Percentiles rank a stretch among this genome's conserved stretches.
These are phyloP conservation scores for Anoplius nigerrimus DNA, from an alignment of 2,888 invertebrate species.

Conservation along the genomic window DNA sequence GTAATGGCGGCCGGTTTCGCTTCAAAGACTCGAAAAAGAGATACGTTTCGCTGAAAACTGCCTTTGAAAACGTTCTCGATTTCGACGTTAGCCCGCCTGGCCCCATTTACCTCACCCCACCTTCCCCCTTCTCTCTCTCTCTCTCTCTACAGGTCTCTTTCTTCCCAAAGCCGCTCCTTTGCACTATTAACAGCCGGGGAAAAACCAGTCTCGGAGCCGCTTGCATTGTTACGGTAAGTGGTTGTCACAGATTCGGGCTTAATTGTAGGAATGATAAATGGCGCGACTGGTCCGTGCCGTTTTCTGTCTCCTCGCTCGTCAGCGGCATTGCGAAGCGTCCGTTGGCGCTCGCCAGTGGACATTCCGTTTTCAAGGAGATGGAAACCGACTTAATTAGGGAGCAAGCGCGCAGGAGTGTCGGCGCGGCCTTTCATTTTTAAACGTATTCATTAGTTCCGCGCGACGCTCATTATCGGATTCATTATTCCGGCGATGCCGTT, in stretches of 20 bases:
- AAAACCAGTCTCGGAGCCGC: constrained; percentile 33
- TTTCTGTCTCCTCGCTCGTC: constrained; percentile 43
- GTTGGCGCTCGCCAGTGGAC: too few species aligned
- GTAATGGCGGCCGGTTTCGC: too few species aligned
- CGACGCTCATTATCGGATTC: constrained; percentile 18
- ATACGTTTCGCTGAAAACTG: too few species aligned
- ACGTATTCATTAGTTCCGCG: constrained; percentile 43
- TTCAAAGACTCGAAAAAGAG: too few species aligned
- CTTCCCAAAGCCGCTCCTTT: constrained; percentile 26
- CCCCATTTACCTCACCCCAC: constrained; percentile 29
- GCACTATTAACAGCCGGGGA: constrained; percentile 48
- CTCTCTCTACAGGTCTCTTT: too few species aligned
- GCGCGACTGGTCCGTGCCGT: constrained; percentile 51
- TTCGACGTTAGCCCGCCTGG: background rate
- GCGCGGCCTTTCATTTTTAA: constrained; percentile 47
- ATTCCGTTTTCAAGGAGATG: constrained; percentile 39
- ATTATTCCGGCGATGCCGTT: constrained; percentile 23
- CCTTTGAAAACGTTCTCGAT: too few species aligned
- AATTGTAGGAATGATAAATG: constrained; percentile 69
- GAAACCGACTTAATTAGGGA: constrained; percentile 47
- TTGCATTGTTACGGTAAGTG: constrained; percentile 69
- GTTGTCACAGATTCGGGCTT: constrained; percentile 70
- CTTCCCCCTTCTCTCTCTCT: too few species aligned
- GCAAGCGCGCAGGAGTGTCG: constrained; percentile 31
- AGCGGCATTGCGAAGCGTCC: too few species aligned